Percentiles rank a stretch among this genome's conserved stretches.
These are phyloP conservation scores for Melanostoma mellinum DNA, from an alignment of 2,888 invertebrate genomes.

Conservation along the genomic window DNA sequence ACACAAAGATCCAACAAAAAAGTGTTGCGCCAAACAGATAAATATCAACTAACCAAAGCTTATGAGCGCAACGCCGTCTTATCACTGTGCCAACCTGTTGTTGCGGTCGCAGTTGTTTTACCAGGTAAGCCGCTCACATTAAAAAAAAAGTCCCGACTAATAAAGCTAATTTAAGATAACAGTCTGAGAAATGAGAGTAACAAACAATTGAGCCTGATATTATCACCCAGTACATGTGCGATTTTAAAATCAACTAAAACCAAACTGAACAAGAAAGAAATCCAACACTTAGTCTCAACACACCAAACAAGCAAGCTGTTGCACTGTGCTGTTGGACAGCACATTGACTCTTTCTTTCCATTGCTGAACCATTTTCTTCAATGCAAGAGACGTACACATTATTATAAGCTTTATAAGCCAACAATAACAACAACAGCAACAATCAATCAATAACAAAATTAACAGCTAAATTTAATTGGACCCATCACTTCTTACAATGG, in stretches of 20 bases:
- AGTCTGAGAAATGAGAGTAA: slow-evolving; percentile 8
- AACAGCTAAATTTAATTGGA: slow-evolving; percentile 14
- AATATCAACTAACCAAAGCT: slow-evolving; percentile 10
- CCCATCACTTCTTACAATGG: background rate
- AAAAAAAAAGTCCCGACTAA: slow-evolving; percentile 25
- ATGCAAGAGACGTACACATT: no score
- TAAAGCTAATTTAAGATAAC: slow-evolving; percentile 59
- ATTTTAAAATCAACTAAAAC: slow-evolving; percentile 14
- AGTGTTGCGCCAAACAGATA: slow-evolving; percentile 10
- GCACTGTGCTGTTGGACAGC: no score
- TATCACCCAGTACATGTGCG: slow-evolving; percentile 31
- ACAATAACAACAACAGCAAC: slow-evolving; percentile 2
- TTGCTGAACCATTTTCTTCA: no score
- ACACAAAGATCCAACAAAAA: no score
- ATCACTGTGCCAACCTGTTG: slow-evolving; percentile 35
- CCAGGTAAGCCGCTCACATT: slow-evolving; percentile 39
- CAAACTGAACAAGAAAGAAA: slow-evolving; percentile 7
- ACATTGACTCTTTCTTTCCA: no score
- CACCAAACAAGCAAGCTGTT: background rate
- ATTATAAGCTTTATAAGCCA: background rate
- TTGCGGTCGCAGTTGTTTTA: slow-evolving; percentile 31
- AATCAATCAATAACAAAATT: no score
- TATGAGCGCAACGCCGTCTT: background rate
- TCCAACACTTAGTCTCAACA: background rate
- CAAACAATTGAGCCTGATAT: slow-evolving; percentile 3